Conservation (phyloP, 1,140 invertebrate genomes). For the Diorhabda carinulata region DNA sequence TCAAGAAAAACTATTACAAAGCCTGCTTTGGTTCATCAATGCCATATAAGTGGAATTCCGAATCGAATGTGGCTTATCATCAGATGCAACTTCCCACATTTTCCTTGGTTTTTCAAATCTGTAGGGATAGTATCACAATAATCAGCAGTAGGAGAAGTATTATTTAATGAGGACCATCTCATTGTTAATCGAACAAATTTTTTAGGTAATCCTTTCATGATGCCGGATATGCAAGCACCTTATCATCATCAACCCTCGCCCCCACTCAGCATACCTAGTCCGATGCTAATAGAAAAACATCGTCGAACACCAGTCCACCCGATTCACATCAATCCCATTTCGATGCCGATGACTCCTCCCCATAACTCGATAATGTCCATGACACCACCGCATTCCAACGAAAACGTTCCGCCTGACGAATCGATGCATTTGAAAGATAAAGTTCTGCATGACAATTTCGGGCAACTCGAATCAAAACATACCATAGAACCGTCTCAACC, state of each 20-base stretch:
- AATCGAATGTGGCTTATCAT: no score
- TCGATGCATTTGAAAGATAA: not conserved
- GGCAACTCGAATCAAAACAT: conserved; percentile 9
- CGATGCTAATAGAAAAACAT: conserved; percentile 26
- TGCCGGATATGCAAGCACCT: conserved; percentile 21
- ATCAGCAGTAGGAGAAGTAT: no score
- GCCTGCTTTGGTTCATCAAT: no score
- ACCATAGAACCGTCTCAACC: conserved; percentile 10
- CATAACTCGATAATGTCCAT: conserved; percentile 16
- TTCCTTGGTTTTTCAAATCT: no score
- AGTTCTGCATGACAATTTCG: not conserved
- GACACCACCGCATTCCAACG: conserved; percentile 25
- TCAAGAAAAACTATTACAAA: no score
- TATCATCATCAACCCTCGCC: conserved; percentile 17
- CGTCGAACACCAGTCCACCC: conserved; percentile 8
- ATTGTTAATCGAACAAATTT: not conserved
- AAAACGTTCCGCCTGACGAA: conserved; percentile 26
- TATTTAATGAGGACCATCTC: no score
- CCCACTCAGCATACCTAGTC: conserved; percentile 13
- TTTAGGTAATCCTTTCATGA: conserved; percentile 26
- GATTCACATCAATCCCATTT: conserved; percentile 4
- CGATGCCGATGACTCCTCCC: conserved; percentile 9
- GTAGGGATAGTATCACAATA: no score
- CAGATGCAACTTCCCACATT: no score
- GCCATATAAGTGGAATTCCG: no score